Base-by-base conservation (phyloP, 2,113 vertebrate genomes). In the Lathamus discolor region DNA sequence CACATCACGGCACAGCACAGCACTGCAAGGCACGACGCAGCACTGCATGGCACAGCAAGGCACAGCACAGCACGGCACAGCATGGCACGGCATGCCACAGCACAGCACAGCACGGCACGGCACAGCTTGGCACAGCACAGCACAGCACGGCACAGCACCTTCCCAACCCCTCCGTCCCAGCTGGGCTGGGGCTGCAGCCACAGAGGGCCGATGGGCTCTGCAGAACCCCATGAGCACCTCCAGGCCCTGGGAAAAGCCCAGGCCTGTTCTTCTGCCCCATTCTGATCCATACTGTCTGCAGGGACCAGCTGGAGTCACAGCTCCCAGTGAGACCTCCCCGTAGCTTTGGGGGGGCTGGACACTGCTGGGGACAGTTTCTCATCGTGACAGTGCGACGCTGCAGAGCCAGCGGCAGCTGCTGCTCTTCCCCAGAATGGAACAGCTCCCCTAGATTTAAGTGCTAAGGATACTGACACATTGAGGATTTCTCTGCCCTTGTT, bases 311-410 rank as follows among this genome's bases (percentile, higher is more conserved):
- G 79, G 20, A 49, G 52, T 5, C 61, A 3, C 0, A 3, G 70
- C 48, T 67, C 4, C 0, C 11, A 27, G 20, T 1, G 2, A 1
- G 20, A 57, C 5, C 35, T 24, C 22, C 35, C 6, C 0, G 68
- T 22, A 51, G 39, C 69, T 20, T 0, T 11, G 39, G 1, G 66
- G 17, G 29, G 74, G 70, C 51, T 15, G 67, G 69, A 6, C 1
- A 0, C 39, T 10, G 37, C 88, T 22, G 37, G 10, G 27, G 6
- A 6, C 20, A 0, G 48, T 8, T 49, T 28, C 78, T 64, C 2
- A 0, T 9, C 29, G 2, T 2, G 0, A 31, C 1, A 0, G 20
- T 1, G 7, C 0, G 6, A 15, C 33, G 82, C 90, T 90, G 84
- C 77, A 72, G 55, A 75, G 77, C 48, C 13, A 41, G 80, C 81